Base-by-base conservation (phyloP, 2,888 invertebrate genomes). In the Synergus itoensis region DNA sequence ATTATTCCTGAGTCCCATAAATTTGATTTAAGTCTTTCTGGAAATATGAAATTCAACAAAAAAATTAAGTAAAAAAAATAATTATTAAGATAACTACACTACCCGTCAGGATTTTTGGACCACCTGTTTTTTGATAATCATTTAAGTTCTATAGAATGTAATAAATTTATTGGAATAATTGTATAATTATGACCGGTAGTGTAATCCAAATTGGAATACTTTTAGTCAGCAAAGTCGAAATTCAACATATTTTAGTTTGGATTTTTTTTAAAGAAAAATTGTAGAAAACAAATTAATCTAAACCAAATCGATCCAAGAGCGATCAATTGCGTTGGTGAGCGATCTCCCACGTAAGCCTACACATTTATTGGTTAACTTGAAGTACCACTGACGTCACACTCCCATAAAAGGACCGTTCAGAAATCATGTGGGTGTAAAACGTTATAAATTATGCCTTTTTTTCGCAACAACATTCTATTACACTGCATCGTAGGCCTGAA, bases 311-410 rank as follows among this genome's bases (percentile, higher is more conserved):
- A 65, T 41, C 41, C 41, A 41, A n/a, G 11, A 41, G 16, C 36
- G 65, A 65, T 65, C 65, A 65, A 65, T 87, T 86, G 86, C 86
- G 88, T 86, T 84, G 81, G 84, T 81, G 82, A 84, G 87, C 28
- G 36, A 73, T 73, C 90, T 90, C 89, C 90, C 88, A 91, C 88
- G 88, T 87, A 84, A 84, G 89, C 90, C 91, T 90, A 89, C 90
- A 86, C 89, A 81, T 88, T 87, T 87, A 88, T 89, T 87, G 89
- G 86, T 89, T 87, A 89, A 90, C 88, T 88, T 88, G 87, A 89
- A 91, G 89, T 90, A 89, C 89, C 86, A 89, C 87, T 91, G 91
- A 91, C 91, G 91, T 91, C 91, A 91, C 89, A 86, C 86, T 82
- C 85, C 91, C 91, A 87, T 91, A 91, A 87, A 91, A 89, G 91